Percentiles rank a stretch among this genome's conserved stretches.
Conservation (phyloP, 2,797 vertebrate species). For the Phylloscopus collybita region DNA sequence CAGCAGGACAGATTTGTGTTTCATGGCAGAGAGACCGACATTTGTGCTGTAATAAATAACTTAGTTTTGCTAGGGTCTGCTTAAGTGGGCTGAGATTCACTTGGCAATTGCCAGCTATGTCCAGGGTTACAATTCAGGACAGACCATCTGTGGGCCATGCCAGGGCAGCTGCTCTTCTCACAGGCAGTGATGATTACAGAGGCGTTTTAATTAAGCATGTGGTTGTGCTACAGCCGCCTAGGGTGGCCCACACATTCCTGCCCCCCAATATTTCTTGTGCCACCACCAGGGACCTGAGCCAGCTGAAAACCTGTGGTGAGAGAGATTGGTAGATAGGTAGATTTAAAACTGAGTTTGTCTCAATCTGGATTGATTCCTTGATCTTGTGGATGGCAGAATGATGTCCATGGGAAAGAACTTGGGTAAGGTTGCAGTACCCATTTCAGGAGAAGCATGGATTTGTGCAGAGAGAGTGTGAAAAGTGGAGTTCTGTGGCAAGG, state of each 20-base stretch:
- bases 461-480: not conserved
- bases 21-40: not conserved
- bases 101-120: not conserved
- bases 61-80: not conserved
- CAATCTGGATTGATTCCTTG: accelerated
- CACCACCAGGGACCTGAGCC: not conserved
- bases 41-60: not conserved
- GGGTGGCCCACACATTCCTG: accelerated
- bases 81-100: not conserved
- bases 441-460: accelerated
- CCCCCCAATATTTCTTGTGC: not conserved
- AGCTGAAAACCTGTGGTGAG: not conserved
- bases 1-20: not conserved
- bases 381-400: not conserved
- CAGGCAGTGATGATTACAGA: not conserved
- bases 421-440: not conserved
- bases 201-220: not conserved
- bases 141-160: not conserved
- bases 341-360: not conserved
- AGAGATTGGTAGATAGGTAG: not conserved
- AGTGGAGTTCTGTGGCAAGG: not conserved
- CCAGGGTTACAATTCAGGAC: not conserved
- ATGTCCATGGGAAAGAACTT: accelerated
- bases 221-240: accelerated
- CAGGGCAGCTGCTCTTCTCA: not conserved